Conservation (phyloP, 2,113 vertebrate species). For the Anolis carolinensis region DNA sequence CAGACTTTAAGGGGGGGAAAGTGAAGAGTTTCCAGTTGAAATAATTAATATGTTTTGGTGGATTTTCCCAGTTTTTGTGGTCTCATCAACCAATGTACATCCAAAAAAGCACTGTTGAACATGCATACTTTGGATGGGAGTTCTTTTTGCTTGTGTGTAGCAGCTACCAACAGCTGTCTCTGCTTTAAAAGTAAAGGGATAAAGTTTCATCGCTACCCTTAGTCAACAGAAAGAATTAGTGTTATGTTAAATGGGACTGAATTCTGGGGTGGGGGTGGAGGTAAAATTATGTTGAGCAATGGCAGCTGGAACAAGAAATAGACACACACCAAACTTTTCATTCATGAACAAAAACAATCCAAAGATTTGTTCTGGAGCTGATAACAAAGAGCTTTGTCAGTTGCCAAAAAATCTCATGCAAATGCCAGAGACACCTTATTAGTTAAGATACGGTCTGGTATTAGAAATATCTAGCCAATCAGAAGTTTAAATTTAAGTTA, state of each 20-base stretch:
- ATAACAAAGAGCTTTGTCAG: neutral
- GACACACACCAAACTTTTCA: neutral
- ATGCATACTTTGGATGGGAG: constrained; percentile 77
- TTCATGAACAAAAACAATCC: neutral
- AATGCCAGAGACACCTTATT: neutral
- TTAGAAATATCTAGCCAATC: neutral
- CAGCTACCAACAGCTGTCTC: constrained; percentile 91
- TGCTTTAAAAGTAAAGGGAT: constrained; percentile 84
- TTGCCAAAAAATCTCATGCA: neutral
- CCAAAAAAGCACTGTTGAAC: constrained; percentile 73
- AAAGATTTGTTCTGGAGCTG: neutral
- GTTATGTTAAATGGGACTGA: constrained; percentile 30
- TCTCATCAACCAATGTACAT: constrained; percentile 75
- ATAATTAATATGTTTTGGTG: constrained; percentile 60
- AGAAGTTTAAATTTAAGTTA: neutral
- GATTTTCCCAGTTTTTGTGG: constrained; percentile 75
- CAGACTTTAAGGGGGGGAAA: neutral
- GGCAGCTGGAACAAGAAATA: neutral
- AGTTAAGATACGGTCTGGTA: neutral
- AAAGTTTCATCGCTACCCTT: constrained; percentile 77
- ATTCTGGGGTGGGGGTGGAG: fast-evolving
- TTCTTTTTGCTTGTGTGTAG: constrained; percentile 86
- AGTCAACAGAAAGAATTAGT: constrained; percentile 43
- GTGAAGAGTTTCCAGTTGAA: constrained; percentile 32
- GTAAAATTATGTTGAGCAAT: neutral